Percentiles rank a stretch among this genome's conserved stretches.
Conservation (phyloP, 2,888 invertebrate species). For the Eupithecia pulchellata region DNA sequence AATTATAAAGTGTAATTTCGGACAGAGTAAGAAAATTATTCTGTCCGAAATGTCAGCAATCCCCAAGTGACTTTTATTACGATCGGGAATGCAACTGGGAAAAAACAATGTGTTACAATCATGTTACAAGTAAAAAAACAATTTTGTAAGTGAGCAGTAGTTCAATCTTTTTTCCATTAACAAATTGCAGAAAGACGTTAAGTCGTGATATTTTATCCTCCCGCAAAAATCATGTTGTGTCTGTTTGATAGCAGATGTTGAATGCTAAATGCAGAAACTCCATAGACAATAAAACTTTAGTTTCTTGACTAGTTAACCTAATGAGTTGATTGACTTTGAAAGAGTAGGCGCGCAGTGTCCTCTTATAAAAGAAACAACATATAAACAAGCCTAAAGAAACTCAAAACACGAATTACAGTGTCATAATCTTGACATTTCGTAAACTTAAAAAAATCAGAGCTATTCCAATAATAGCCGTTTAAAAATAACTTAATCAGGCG, state of each 20-base stretch:
- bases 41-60: too few relatives aligned
- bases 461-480: conserved; percentile 39
- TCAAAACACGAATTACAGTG: conserved; percentile 6
- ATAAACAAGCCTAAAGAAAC: background rate
- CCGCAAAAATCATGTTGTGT: background rate
- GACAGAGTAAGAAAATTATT: too few relatives aligned
- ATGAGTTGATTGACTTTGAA: background rate
- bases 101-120: too few relatives aligned
- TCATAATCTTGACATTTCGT: conserved; percentile 9
- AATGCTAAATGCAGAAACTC: too few relatives aligned
- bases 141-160: too few relatives aligned
- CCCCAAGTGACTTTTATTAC: too few relatives aligned
- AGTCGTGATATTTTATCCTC: background rate
- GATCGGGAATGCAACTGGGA: too few relatives aligned
- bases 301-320: too few relatives aligned
- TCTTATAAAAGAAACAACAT: background rate
- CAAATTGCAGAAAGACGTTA: background rate
- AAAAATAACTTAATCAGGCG: conserved; percentile 40
- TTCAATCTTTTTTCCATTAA: background rate
- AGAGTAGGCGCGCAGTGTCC: background rate
- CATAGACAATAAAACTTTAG: too few relatives aligned
- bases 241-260: background rate
- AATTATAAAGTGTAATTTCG: too few relatives aligned
- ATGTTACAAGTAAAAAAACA: too few relatives aligned
- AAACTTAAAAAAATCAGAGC: background rate